Conservation (phyloP, 2,113 vertebrate genomes). For the Oostethus manadensis region DNA sequence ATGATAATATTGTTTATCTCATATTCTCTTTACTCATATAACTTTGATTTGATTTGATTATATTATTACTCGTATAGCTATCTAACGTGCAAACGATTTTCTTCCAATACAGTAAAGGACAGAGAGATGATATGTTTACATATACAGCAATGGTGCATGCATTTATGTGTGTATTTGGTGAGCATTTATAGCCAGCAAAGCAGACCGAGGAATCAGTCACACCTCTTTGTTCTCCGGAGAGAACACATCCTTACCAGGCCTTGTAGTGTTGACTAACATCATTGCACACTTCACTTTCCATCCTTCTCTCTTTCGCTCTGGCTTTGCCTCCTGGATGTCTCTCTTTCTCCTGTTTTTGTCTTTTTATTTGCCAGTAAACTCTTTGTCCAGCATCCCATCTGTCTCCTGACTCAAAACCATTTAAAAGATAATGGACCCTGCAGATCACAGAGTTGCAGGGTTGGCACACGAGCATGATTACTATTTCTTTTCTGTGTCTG, state of each 20-base stretch:
- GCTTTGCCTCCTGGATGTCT: conserved; percentile 5
- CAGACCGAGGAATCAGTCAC: conserved; percentile 47
- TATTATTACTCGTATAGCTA: too few species aligned
- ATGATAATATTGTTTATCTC: too few species aligned
- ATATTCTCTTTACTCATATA: too few species aligned
- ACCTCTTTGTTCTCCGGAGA: conserved; percentile 57
- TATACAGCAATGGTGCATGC: too few species aligned
- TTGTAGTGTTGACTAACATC: conserved; percentile 57
- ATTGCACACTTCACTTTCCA: conserved; percentile 39
- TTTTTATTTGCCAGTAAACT: conserved; percentile 27
- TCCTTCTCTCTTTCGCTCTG: conserved; percentile 1
- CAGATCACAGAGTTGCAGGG: conserved; percentile 34
- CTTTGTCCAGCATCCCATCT: conserved; percentile 29
- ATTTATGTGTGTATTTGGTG: conserved; percentile 8
- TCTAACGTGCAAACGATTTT: too few species aligned
- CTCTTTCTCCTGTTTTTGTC: neutral
- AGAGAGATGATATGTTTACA: too few species aligned
- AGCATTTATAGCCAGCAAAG: conserved; percentile 53
- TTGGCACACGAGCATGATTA: conserved; percentile 12
- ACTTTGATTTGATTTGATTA: too few species aligned
- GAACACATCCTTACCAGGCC: conserved; percentile 54
- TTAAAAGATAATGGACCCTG: conserved; percentile 42
- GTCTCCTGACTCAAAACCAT: conserved; percentile 24
- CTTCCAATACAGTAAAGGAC: too few species aligned
- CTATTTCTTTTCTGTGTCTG: conserved; percentile 7